phyloP scores from a whole-genome alignment of 2,113 vertebrate genomes.

The Tonatia bakeri region DNA sequence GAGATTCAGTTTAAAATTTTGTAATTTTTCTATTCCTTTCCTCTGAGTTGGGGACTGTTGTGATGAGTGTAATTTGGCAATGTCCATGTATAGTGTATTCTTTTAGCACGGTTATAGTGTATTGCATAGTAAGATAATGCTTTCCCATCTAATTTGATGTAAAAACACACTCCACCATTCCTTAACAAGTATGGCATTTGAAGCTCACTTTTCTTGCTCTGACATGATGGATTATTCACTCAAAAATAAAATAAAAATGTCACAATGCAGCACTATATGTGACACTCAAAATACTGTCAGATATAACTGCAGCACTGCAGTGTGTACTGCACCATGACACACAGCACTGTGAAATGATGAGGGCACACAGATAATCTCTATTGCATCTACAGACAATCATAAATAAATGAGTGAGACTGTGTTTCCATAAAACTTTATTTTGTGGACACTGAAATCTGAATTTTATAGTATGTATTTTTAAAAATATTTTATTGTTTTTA shows the following conservation, averaged over 20 bases:
- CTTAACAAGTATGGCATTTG: neutral
- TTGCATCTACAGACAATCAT: neutral
- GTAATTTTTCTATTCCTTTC: neutral
- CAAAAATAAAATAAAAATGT: neutral
- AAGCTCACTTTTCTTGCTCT: neutral
- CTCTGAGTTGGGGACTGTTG: neutral
- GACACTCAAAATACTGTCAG: neutral
- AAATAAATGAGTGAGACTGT: no score
- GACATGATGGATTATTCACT: neutral
- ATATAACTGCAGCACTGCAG: neutral
- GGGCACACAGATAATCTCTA: neutral
- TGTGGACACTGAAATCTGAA: neutral
- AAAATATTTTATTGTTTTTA: no score
- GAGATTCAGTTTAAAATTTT: neutral
- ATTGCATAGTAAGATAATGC: neutral
- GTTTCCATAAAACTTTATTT: neutral
- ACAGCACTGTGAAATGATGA: neutral
- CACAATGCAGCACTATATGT: neutral
- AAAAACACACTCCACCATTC: neutral
- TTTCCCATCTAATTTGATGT: slow-evolving; percentile 29
- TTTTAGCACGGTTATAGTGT: neutral
- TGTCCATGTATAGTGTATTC: neutral
- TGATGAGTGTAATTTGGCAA: neutral
- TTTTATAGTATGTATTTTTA: neutral
- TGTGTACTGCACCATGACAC: neutral